These are phyloP conservation scores for Pseudomyrmex pallidus DNA, from an alignment of 1,140 invertebrate genomes.

Conservation along the genomic window DNA sequence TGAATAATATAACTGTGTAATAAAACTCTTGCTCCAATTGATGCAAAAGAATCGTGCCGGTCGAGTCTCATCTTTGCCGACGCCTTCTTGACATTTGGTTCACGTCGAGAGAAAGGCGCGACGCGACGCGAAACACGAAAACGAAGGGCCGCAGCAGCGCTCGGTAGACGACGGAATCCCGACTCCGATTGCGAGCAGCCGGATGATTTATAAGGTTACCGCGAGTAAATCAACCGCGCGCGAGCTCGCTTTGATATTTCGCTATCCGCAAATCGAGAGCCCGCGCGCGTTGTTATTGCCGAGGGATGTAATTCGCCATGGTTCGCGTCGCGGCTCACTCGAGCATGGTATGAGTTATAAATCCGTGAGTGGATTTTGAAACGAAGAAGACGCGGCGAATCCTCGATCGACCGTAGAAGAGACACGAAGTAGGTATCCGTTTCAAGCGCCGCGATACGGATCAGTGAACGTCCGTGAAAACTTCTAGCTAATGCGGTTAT, in stretches of 20 bases:
- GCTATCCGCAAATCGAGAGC: slow-evolving; percentile 41
- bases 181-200: slow-evolving; percentile 53
- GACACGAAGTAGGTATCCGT: slow-evolving; percentile 45
- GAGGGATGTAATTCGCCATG: slow-evolving; percentile 46
- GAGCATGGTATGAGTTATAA: slow-evolving; percentile 51
- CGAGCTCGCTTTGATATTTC: slow-evolving; percentile 65
- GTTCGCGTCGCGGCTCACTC: slow-evolving; percentile 49
- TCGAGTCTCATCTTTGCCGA: slow-evolving; percentile 21
- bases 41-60: slow-evolving; percentile 5
- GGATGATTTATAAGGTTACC: slow-evolving; percentile 64
- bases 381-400: slow-evolving; percentile 46
- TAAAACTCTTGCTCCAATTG: slow-evolving; percentile 2
- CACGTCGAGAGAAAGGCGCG: slow-evolving; percentile 63
- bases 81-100: slow-evolving; percentile 64
- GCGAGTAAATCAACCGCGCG: slow-evolving; percentile 53
- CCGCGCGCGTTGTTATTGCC: slow-evolving; percentile 56
- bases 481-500: slow-evolving; percentile 52
- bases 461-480: slow-evolving; percentile 51
- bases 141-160: slow-evolving; percentile 35
- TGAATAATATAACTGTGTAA: neutral
- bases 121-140: slow-evolving; percentile 65
- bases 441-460: slow-evolving; percentile 47
- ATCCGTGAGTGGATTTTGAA: slow-evolving; percentile 56
- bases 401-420: neutral
- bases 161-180: slow-evolving; percentile 14